Conservation (phyloP, 1,140 invertebrate genomes). For the Oedothorax gibbosus region DNA sequence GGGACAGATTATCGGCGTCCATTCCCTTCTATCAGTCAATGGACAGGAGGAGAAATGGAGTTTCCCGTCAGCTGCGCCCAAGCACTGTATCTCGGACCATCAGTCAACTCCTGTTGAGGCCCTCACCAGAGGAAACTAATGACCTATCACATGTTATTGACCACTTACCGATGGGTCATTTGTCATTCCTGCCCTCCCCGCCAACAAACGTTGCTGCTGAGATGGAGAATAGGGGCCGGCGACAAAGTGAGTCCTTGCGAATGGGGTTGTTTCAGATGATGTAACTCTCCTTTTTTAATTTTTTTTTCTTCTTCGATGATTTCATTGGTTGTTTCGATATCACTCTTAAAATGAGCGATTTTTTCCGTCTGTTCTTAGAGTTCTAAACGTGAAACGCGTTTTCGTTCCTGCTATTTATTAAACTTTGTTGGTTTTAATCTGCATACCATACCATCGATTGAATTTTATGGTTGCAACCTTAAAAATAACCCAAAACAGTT, state of each 20-base stretch:
- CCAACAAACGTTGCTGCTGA: slow-evolving; percentile 3
- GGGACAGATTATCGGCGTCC: slow-evolving; percentile 53
- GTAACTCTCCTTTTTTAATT: no score
- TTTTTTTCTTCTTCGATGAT: not conserved
- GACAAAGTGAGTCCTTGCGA: slow-evolving; percentile 1
- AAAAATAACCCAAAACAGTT: no score
- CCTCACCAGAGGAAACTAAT: slow-evolving; percentile 60
- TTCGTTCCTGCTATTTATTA: no score
- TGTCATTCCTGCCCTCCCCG: slow-evolving; percentile 50
- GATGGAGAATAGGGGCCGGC: not conserved
- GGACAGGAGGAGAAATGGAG: slow-evolving; percentile 21
- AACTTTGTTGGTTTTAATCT: no score
- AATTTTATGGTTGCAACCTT: no score
- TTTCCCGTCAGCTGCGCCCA: slow-evolving; percentile 53
- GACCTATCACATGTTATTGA: slow-evolving; percentile 62
- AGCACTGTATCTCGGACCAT: slow-evolving; percentile 55
- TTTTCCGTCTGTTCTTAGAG: not conserved
- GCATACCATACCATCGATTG: no score
- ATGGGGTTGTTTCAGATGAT: not conserved
- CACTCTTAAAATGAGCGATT: not conserved
- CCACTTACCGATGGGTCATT: slow-evolving; percentile 62
- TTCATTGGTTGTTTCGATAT: no score
- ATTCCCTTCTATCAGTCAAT: slow-evolving; percentile 55
- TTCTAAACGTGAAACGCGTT: no score
- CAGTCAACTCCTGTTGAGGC: slow-evolving; percentile 56